These are phyloP conservation scores for Acarapis woodi DNA, from an alignment of 1,140 invertebrate genomes.

Conservation along the genomic window DNA sequence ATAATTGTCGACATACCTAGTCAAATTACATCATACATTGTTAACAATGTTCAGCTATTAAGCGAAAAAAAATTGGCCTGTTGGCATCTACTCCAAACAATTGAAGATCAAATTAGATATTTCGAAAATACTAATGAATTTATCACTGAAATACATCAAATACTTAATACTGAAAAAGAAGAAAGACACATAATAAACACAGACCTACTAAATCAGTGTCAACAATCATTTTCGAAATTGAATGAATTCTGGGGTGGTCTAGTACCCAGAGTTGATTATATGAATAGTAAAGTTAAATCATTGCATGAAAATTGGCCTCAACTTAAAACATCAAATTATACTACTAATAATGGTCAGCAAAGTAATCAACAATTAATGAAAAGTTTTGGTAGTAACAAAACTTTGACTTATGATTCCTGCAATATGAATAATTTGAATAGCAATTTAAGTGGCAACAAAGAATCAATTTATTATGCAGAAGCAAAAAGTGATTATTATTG, in stretches of 20 bases:
- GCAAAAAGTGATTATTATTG: conserved; percentile 37
- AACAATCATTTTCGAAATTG: neutral
- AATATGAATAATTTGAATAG: too few relatives aligned
- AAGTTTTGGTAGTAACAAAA: too few relatives aligned
- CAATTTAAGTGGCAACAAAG: too few relatives aligned
- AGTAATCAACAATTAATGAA: too few relatives aligned
- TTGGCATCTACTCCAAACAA: conserved; percentile 4
- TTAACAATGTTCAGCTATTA: conserved; percentile 10
- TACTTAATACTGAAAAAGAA: neutral
- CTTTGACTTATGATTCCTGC: too few relatives aligned
- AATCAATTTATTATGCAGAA: conserved; percentile 24
- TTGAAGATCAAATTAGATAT: conserved; percentile 7
- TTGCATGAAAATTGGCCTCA: conserved; percentile 1
- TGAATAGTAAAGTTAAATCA: conserved; percentile 1
- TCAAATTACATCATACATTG: conserved; percentile 17
- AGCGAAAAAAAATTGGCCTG: conserved; percentile 7
- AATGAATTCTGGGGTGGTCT: neutral
- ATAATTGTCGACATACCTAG: conserved; percentile 16
- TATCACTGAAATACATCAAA: neutral
- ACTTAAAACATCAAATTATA: neutral
- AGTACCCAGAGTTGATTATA: conserved; percentile 1
- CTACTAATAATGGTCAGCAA: too few relatives aligned
- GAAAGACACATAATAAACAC: neutral
- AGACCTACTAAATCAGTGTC: neutral
- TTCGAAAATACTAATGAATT: neutral